Evolutionary conservation across 2,888 invertebrate genomes (phyloP).

Genomic region (Perizoma flavofasciatum): DNA sequence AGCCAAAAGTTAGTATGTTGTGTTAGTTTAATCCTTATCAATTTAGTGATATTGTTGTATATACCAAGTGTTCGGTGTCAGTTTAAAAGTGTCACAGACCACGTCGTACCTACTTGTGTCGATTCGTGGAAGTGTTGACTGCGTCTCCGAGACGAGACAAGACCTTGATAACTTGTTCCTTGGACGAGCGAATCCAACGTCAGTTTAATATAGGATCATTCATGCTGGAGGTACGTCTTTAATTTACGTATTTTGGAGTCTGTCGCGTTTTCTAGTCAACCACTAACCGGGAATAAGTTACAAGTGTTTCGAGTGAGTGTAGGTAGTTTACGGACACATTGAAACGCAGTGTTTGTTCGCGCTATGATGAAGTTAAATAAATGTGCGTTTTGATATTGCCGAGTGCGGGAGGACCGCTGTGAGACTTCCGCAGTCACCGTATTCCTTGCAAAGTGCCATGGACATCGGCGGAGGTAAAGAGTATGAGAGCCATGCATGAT

Average conservation of each 20-base stretch:
- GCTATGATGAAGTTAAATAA: conserved; percentile 71
- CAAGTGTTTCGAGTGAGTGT: conserved; percentile 69
- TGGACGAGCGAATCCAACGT: conserved; percentile 77
- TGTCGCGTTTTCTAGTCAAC: conserved; percentile 56
- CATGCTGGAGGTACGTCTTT: conserved; percentile 83
- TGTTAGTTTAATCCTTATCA: conserved; percentile 20
- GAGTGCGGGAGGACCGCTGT: conserved; percentile 69
- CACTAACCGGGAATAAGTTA: conserved; percentile 46
- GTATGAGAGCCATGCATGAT: conserved; percentile 70
- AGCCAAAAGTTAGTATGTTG: conserved; percentile 5
- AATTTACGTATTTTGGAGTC: conserved; percentile 72
- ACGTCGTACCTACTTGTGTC: conserved; percentile 66
- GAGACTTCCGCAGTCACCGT: conserved; percentile 65
- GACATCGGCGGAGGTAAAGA: conserved; percentile 80
- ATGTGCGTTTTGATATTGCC: conserved; percentile 68
- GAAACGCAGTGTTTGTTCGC: conserved; percentile 60
- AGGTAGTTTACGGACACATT: conserved; percentile 61
- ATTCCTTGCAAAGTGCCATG: conserved; percentile 68
- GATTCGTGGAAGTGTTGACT: conserved; percentile 77
- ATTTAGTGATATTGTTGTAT: conserved; percentile 9
- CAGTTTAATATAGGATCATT: conserved; percentile 79
- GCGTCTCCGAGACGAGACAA: conserved; percentile 65
- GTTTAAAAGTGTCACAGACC: conserved; percentile 53
- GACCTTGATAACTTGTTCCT: conserved; percentile 84
- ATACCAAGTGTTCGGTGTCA: conserved; percentile 34